Evolutionary conservation across 2,797 vertebrate species (phyloP), one percentile per base, ranked within the genome.

Genomic region (Sebastes minor): DNA sequence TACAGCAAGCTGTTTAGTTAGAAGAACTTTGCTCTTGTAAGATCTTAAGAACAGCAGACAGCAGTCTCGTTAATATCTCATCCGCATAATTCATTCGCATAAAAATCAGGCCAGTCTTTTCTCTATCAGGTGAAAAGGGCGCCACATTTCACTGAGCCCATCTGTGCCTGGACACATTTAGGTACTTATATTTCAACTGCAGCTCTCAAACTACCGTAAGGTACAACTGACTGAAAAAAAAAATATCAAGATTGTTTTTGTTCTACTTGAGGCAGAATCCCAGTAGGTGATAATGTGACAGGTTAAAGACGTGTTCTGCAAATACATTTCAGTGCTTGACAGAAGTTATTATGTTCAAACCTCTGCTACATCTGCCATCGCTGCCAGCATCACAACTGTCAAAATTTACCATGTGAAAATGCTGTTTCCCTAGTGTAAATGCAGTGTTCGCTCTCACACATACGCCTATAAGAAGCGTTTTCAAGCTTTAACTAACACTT

Each of bases 131-230:
- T 30, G 33, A 73, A 65, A 32, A 59, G 14, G 30, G 20, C 53
- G 25, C 11, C 32, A 66, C 46, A 79, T 73, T 72, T 87, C 73
- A 35, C 35, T 61, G 28, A 57, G 56, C 65, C 75, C 78, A 73
- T 70, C 74, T 76, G 60, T 62, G 38, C 9, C 69, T 56, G 10
- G 22, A 53, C 68, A 56, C 23, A 79, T 84, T 49, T 46, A 57
- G 14, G 6, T 59, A 30, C 28, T 59, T 38, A 55, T 66, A 77
- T 46, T 42, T 5, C 5, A 53, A 74, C 27, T 28, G 30, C 49
- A 56, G 60, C 42, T 46, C n/a, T 62, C 28, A 38, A 59, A 35
- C 70, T 52, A 49, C 46, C 18, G 8, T 49, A 35, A 0, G 12
- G 10, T 9, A n/a, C 12, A 1, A 27, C 20, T 14, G 5, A 52